These are phyloP conservation scores for cat (Felis catus) DNA, from an alignment of 2,113 vertebrate genomes.

Conservation along the genomic window DNA sequence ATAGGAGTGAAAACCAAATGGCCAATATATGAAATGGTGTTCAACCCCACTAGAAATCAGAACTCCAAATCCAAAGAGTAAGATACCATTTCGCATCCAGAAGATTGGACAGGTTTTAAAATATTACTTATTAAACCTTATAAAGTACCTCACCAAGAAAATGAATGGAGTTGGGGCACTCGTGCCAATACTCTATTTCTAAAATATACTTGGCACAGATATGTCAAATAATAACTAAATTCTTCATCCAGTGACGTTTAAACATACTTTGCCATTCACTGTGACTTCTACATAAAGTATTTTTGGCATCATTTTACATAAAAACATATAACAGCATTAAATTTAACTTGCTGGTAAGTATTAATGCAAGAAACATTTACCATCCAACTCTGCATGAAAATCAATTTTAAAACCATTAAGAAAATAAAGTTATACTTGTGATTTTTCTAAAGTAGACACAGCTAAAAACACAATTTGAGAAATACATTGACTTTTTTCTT, in stretches of 20 bases:
- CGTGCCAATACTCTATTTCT: not conserved
- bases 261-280: not conserved
- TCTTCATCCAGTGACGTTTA: not conserved
- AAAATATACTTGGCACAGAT: not conserved
- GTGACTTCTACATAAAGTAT: not conserved
- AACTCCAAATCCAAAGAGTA: constrained; percentile 31
- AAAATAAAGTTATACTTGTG: not conserved
- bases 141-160: not conserved
- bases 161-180: not conserved
- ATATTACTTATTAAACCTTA: not conserved
- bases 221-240: not conserved
- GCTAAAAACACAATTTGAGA: constrained; percentile 39
- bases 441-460: not conserved
- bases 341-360: constrained; percentile 17
- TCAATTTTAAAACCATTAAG: constrained; percentile 27
- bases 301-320: constrained; percentile 31
- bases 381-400: not conserved
- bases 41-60: not conserved
- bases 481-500: not conserved
- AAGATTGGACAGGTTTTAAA: not conserved
- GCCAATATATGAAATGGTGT: not conserved
- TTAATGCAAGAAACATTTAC: constrained; percentile 1
- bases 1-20: not conserved
- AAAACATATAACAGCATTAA: constrained; percentile 1
- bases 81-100: not conserved